Base-by-base conservation (phyloP, 2,888 invertebrate genomes). In the Parnassius orleans region DNA sequence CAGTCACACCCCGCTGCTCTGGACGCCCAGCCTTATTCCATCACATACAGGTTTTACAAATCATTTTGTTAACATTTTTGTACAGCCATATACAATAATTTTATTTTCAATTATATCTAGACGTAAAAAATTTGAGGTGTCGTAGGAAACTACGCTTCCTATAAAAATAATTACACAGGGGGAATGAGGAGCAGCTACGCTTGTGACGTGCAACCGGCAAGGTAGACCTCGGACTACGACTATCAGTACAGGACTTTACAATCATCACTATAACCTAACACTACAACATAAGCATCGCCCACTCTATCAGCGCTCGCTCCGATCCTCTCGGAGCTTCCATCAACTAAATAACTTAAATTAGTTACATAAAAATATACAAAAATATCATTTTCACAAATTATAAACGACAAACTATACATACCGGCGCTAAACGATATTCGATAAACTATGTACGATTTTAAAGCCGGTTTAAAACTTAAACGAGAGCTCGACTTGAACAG, bases 51-150 rank as follows among this genome's bases (percentile, higher is more conserved):
- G 89, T 89, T 89, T 90, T 89, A 89, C 86, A 89, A 87, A 85
- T 88, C 86, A 84, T 87, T 89, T 90, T 86, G 85, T 90, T 87
- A 86, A 86, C 84, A 80, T 86, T 90, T 91, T 92, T 92, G 92
- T 92, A 92, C 92, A 92, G 90, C 88, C 91, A 92, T 92, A 90
- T 92, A 92, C 92, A 92, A 91, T 90, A 90, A 90, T 90, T 90
- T 90, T 89, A 90, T 90, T 87, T 90, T 91, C 88, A 90, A 89
- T 90, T 90, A 91, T 87, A 90, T 87, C 90, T 90, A 90, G 86
- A 89, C 89, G 89, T 90, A 90, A 89, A 90, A 90, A 90, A 90
- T 89, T 83, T 89, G 90, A 90, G 88, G 90, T 89, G 88, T 84
- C 85, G 80, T 86, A 89, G 90, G 90, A 90, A 90, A 86, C 90